Evolutionary conservation across 2,888 invertebrate species (phyloP), one percentile per base, ranked within the genome.

Genomic region (Caenorhabditis becei): DNA sequence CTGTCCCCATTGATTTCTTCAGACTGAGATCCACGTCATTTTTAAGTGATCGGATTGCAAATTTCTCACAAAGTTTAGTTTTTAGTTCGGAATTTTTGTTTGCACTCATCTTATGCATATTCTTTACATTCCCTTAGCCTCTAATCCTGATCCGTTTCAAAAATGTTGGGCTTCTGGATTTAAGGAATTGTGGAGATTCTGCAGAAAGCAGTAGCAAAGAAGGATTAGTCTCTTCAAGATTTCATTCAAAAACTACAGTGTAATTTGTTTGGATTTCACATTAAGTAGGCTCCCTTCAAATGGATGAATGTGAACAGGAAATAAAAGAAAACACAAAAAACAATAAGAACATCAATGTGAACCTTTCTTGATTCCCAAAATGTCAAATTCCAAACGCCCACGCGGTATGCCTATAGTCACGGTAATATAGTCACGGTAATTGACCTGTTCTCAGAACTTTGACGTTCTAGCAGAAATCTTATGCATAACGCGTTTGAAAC

Each of bases 1-100:
- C 16, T 47, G 11, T 4, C 18, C 20, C 7, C 28, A 5, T 18
- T 18, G 20, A 24, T 14, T 11, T 32, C 18, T 54, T 56, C 7
- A 65, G 47, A 58, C 54, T 14, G 7, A 41, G 5, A n/a, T 35
- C 24, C 20, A 62, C 62, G 63, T 65, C 74, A 61, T 63, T 51
- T 49, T 49, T 41, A 28, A 53, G 26, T 28, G 66, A 59, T 75
- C 75, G 44, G 51, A 35, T 75, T 75, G 53, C 75, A 75, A 47
- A 65, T 61, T 75, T 75, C 75, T 66, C 75, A 75, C 66, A 75
- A 58, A 63, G 71, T 63, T 72, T 72, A 63, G 72, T 63, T 72
- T 65, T 70, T 72, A 63, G 72, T 63, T 72, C 58, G 61, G 20
- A 49, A 75, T 61, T 44, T 35, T 53, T 66, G 54, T 75, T 75